phyloP scores from a whole-genome alignment of 2,797 vertebrate genomes.

The Scleropages formosus region DNA sequence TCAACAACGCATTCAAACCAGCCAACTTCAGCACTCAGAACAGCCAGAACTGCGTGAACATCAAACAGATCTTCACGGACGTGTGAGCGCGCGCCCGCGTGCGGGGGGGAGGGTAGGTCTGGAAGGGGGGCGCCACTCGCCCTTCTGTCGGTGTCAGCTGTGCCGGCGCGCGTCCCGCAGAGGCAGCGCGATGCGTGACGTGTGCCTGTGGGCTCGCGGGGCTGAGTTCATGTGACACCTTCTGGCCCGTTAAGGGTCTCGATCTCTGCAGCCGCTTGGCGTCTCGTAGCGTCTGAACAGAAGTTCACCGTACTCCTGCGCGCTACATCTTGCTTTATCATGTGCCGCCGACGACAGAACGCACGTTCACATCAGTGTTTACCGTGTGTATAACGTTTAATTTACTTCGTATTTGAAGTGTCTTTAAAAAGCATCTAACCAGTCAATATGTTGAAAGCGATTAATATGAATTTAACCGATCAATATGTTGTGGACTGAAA shows the following conservation, averaged over 20 bases:
- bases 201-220: slow-evolving; percentile 45
- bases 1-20: slow-evolving; percentile 82
- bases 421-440: slow-evolving; percentile 26
- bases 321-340: slow-evolving; percentile 26
- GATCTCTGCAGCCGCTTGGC: slow-evolving; percentile 21
- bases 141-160: slow-evolving; percentile 31
- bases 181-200: slow-evolving; percentile 40
- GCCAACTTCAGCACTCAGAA: slow-evolving; percentile 80
- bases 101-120: background rate
- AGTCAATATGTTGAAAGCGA: slow-evolving; percentile 17
- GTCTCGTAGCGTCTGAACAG: slow-evolving; percentile 14
- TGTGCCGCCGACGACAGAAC: slow-evolving; percentile 20
- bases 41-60: slow-evolving; percentile 92
- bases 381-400: slow-evolving; percentile 31
- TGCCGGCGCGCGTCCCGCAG: slow-evolving; percentile 55
- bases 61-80: slow-evolving; percentile 94
- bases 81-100: slow-evolving; percentile 70
- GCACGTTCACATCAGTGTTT: slow-evolving; percentile 41
- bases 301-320: slow-evolving; percentile 21
- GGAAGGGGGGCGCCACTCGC: background rate
- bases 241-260: slow-evolving; percentile 37
- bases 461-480: no score
- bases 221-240: slow-evolving; percentile 44
- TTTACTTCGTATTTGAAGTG: slow-evolving; percentile 31
- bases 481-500: background rate